These are phyloP conservation scores for Nyctereutes procyonoides DNA, from an alignment of 2,113 vertebrate species.

Conservation along the genomic window DNA sequence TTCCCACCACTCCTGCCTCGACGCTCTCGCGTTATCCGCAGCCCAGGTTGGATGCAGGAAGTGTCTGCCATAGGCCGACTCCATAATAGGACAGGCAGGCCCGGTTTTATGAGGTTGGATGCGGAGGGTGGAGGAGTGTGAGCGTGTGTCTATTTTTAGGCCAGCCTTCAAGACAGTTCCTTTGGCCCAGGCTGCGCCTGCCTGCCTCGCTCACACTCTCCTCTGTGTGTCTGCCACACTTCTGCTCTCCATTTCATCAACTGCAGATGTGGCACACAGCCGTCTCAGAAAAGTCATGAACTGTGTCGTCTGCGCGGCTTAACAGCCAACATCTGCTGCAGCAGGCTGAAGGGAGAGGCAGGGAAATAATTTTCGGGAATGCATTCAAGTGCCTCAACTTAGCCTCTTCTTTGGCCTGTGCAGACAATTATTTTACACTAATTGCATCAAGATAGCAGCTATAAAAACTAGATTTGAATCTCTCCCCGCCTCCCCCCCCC, in stretches of 20 bases:
- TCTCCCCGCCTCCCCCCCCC: rapidly evolving
- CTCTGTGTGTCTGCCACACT: slow-evolving; percentile 87
- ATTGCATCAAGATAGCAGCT: slow-evolving; percentile 82
- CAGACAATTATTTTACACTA: slow-evolving; percentile 82
- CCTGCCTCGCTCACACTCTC: slow-evolving; percentile 80
- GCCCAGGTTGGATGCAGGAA: slow-evolving; percentile 73
- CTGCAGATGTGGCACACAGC: slow-evolving; percentile 91
- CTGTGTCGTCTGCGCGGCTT: slow-evolving; percentile 89
- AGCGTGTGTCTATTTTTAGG: slow-evolving; percentile 87
- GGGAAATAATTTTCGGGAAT: slow-evolving; percentile 82
- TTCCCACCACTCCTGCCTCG: slow-evolving; percentile 83
- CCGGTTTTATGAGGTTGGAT: slow-evolving; percentile 77
- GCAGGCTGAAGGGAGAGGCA: slow-evolving; percentile 86
- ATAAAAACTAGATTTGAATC: slow-evolving; percentile 61
- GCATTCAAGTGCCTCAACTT: slow-evolving; percentile 74
- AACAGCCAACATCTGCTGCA: slow-evolving; percentile 92
- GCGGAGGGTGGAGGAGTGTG: slow-evolving; percentile 79
- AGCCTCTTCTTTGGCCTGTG: slow-evolving; percentile 76
- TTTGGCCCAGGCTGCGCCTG: slow-evolving; percentile 79
- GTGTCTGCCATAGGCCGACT: slow-evolving; percentile 79
- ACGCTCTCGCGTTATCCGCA: slow-evolving; percentile 70
- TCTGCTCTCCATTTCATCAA: slow-evolving; percentile 85
- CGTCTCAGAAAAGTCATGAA: slow-evolving; percentile 90
- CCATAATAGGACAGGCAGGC: slow-evolving; percentile 83
- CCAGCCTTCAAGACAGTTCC: slow-evolving; percentile 83